phyloP scores from a whole-genome alignment of 2,888 invertebrate genomes.

The Drosophila koepferae region DNA sequence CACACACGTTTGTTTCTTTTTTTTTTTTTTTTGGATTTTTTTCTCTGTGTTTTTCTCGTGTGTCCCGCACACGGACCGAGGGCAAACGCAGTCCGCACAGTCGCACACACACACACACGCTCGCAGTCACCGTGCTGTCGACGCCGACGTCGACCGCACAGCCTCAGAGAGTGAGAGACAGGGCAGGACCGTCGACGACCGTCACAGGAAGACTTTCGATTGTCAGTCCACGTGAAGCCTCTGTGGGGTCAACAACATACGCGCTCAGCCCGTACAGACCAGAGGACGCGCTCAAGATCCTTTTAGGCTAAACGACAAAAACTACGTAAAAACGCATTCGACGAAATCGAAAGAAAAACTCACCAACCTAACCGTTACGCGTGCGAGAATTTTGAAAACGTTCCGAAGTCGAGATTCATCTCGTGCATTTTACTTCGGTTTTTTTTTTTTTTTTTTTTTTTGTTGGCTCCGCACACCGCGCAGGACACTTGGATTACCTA shows the following conservation, averaged over 20 bases:
- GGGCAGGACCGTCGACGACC: constrained; percentile 63
- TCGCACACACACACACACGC: constrained; percentile 7
- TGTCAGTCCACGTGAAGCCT: constrained; percentile 84
- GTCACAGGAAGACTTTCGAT: constrained; percentile 77
- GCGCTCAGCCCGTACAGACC: constrained; percentile 59
- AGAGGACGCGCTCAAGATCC: constrained; percentile 52
- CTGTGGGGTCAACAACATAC: constrained; percentile 84
- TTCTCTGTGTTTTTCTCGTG: constrained; percentile 23
- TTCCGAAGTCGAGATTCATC: neutral
- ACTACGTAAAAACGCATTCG: constrained; percentile 12
- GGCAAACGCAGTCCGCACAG: constrained; percentile 28
- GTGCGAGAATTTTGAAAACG: constrained; percentile 12
- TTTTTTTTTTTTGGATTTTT: constrained; percentile 43
- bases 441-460: constrained; percentile 23
- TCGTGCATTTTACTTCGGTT: neutral
- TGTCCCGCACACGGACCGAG: constrained; percentile 26
- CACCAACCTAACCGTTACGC: constrained; percentile 16
- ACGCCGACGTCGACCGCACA: constrained; percentile 50
- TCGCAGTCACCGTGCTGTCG: constrained; percentile 12
- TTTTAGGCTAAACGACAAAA: constrained; percentile 40
- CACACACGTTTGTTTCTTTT: constrained; percentile 54
- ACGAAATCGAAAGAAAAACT: neutral
- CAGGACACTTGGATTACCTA: constrained; percentile 78
- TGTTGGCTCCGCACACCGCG: constrained; percentile 46
- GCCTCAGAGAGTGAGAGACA: constrained; percentile 56